Conservation (phyloP, 2,113 vertebrate genomes). For the Ornithorhynchus anatinus region DNA sequence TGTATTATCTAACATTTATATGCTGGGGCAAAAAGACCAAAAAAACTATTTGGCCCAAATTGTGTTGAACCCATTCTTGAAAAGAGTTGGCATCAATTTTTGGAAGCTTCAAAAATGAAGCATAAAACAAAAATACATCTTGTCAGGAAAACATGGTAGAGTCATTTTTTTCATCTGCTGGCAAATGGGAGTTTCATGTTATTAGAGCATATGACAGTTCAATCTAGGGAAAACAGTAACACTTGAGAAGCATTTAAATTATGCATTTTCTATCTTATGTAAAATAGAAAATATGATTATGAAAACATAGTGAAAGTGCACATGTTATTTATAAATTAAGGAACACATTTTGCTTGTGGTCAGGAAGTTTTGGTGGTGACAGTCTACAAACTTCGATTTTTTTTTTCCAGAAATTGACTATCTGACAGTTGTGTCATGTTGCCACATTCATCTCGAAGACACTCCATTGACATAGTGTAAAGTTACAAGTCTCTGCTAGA, state of each 20-base stretch:
- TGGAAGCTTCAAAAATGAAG: constrained; percentile 30
- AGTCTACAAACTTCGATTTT: constrained; percentile 31
- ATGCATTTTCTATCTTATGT: constrained; percentile 37
- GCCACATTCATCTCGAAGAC: constrained; percentile 8
- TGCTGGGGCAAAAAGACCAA: neutral
- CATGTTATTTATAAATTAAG: constrained; percentile 47
- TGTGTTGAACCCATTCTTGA: constrained; percentile 12
- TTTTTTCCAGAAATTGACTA: constrained; percentile 13
- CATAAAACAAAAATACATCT: constrained; percentile 35
- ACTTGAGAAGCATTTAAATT: constrained; percentile 13
- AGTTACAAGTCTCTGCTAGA: neutral
- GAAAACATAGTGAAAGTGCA: constrained; percentile 1
- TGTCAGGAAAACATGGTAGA: constrained; percentile 41
- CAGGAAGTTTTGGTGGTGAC: constrained; percentile 25
- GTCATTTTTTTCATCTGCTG: constrained; percentile 4
- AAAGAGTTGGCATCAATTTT: constrained; percentile 37
- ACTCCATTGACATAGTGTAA: constrained; percentile 35
- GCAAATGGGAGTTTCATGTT: constrained; percentile 14
- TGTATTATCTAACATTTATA: neutral
- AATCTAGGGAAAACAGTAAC: constrained; percentile 39
- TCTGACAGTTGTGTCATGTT: constrained; percentile 14
- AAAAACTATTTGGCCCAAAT: neutral
- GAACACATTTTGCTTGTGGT: constrained; percentile 38
- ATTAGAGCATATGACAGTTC: constrained; percentile 42
- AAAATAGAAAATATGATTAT: constrained; percentile 21